Conservation (phyloP, 2,797 vertebrate genomes). For the Capromys pilorides region DNA sequence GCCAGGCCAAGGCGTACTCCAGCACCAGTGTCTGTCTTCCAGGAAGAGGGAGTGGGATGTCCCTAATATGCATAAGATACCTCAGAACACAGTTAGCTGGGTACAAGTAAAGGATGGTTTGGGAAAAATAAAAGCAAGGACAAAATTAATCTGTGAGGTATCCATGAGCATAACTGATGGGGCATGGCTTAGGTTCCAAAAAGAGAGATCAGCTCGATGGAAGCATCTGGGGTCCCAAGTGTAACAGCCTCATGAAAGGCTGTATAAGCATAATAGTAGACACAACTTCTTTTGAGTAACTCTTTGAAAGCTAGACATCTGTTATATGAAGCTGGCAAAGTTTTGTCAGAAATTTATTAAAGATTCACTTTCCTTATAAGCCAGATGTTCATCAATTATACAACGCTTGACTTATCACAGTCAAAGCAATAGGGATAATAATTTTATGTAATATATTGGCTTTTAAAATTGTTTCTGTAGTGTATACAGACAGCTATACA, state of each 20-base stretch:
- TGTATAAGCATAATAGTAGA: background rate
- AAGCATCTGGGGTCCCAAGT: background rate
- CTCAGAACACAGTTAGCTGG: background rate
- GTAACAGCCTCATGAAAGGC: background rate
- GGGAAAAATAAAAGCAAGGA: background rate
- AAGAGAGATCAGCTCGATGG: background rate
- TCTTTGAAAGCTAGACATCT: slow-evolving; percentile 27
- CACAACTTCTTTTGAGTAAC: background rate
- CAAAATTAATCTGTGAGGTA: background rate
- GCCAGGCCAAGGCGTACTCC: background rate
- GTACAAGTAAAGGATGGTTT: background rate
- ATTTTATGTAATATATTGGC: background rate
- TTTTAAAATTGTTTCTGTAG: background rate
- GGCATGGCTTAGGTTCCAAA: background rate
- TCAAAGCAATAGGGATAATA: background rate
- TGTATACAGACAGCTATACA: background rate
- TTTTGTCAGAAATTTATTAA: slow-evolving; percentile 2
- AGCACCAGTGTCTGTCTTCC: background rate
- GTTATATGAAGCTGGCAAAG: slow-evolving; percentile 5
- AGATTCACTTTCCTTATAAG: slow-evolving; percentile 35
- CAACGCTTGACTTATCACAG: background rate
- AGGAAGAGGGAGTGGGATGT: background rate
- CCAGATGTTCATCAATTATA: background rate
- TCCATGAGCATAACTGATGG: background rate
- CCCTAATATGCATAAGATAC: background rate